Evolutionary conservation across 2,113 vertebrate genomes (phyloP).

Genomic region (Pitta sordida): DNA sequence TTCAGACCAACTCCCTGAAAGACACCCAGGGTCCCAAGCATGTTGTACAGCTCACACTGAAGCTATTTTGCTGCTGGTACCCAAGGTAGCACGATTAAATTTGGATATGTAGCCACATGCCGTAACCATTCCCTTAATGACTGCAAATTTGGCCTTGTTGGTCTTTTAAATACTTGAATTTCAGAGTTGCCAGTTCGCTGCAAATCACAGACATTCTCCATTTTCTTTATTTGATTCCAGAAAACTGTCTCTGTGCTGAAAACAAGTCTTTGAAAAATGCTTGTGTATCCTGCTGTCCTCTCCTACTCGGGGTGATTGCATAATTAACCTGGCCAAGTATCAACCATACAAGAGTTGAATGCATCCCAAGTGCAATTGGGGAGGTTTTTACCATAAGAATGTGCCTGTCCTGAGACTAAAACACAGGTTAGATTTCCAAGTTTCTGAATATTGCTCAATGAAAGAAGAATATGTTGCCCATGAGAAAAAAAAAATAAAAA

Average conservation of each 20-base stretch:
- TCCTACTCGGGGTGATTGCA: conserved; percentile 68
- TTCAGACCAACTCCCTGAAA: background rate
- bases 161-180: conserved; percentile 39
- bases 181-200: conserved; percentile 20
- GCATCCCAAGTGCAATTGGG: conserved; percentile 69
- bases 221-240: conserved; percentile 59
- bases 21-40: background rate
- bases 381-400: conserved; percentile 77
- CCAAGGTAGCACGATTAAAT: conserved; percentile 7
- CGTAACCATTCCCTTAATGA: conserved; percentile 22
- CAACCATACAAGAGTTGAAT: conserved; percentile 74
- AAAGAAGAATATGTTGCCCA: conserved; percentile 72
- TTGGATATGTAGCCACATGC: background rate
- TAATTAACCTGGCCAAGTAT: conserved; percentile 75
- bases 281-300: conserved; percentile 63
- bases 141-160: conserved; percentile 28
- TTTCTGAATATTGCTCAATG: conserved; percentile 78
- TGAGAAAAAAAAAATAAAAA: conserved; percentile 54
- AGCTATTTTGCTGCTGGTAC: background rate
- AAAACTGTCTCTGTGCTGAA: conserved; percentile 61
- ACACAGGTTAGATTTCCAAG: conserved; percentile 80
- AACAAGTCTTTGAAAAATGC: conserved; percentile 62
- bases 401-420: conserved; percentile 78
- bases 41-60: accelerated
- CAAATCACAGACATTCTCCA: conserved; percentile 63